These are phyloP conservation scores for Ascidia mentula DNA, from an alignment of 23 tunicate species.

Conservation along the genomic window DNA sequence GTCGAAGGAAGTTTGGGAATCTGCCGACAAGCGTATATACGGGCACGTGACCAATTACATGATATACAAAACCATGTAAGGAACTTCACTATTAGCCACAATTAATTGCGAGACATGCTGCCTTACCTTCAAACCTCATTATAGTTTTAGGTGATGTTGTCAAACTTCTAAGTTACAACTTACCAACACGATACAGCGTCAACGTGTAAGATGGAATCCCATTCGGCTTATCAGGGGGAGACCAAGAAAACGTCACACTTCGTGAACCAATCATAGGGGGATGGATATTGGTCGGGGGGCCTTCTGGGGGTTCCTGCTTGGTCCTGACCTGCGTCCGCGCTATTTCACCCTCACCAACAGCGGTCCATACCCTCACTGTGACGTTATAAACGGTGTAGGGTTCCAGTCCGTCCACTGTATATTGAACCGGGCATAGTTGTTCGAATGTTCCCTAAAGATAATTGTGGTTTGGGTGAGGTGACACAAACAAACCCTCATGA, in stretches of 20 bases:
- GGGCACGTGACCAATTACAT: too few relatives aligned
- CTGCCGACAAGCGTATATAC: background rate
- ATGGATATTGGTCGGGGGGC: background rate
- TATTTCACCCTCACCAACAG: background rate
- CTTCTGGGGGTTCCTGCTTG: background rate
- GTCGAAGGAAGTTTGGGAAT: background rate
- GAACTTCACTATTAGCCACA: too few relatives aligned
- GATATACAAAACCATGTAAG: too few relatives aligned
- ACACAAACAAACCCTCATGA: too few relatives aligned
- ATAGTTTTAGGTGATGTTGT: too few relatives aligned
- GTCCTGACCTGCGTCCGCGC: background rate
- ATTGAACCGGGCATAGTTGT: background rate
- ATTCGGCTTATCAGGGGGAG: background rate
- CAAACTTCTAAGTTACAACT: too few relatives aligned
- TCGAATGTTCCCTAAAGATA: background rate
- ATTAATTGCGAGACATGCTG: too few relatives aligned
- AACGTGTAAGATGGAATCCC: background rate
- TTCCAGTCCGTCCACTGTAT: background rate
- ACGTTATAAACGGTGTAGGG: background rate
- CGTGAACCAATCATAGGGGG: background rate
- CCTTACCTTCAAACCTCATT: too few relatives aligned
- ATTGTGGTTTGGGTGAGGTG: too few relatives aligned
- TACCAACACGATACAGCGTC: background rate
- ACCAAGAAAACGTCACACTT: background rate
- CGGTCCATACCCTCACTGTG: background rate